phyloP scores from a whole-genome alignment of 2,797 vertebrate genomes.

The Mormyrus proboscirostris region DNA sequence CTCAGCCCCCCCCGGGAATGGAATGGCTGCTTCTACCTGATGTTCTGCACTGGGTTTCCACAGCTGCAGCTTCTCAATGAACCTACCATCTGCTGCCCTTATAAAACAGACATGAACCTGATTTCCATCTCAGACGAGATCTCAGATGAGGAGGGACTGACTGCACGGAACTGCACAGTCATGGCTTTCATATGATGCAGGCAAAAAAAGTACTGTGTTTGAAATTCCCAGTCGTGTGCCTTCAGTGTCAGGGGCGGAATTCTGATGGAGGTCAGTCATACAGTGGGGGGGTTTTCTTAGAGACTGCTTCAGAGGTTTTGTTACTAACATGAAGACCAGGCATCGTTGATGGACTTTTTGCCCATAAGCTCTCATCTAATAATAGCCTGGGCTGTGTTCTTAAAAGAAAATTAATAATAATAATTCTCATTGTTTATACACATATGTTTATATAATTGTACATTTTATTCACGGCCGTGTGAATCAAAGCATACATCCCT shows the following conservation, averaged over 20 bases:
- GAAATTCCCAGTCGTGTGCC: not conserved
- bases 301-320: not conserved
- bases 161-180: not conserved
- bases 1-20: not conserved
- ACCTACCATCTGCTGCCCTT: not conserved
- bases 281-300: not conserved
- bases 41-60: not conserved
- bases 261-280: not conserved
- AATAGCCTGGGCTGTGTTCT: not conserved
- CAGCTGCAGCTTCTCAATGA: not conserved
- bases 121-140: not conserved
- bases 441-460: not conserved
- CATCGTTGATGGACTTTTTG: not conserved
- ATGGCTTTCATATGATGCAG: not conserved
- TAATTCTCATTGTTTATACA: not conserved
- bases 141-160: not conserved
- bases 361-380: not conserved
- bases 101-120: not conserved
- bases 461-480: not conserved
- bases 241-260: not conserved
- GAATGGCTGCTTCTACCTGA: not conserved
- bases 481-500: not conserved
- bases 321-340: not conserved
- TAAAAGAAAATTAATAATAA: not conserved
- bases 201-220: not conserved